Evolutionary conservation across 2,797 vertebrate species (phyloP).

Genomic region (Coracias cyanogaster): DNA sequence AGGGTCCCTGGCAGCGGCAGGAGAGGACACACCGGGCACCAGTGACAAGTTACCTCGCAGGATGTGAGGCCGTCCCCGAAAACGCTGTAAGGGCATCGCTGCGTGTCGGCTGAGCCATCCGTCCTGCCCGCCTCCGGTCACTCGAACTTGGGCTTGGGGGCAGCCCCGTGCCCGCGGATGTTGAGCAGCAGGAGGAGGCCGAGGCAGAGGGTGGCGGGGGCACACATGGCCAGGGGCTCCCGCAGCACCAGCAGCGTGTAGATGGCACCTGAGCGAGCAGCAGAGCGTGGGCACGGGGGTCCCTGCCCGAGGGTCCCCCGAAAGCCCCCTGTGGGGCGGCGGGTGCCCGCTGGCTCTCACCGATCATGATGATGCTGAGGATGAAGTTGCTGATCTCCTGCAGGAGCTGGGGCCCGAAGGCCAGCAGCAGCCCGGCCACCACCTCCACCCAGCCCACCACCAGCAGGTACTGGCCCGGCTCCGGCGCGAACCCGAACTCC

Average conservation of each 20-base stretch:
- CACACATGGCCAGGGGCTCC: slow-evolving; percentile 75
- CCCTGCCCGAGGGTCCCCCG: fast-evolving
- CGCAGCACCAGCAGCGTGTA: slow-evolving; percentile 79
- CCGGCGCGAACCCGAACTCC: slow-evolving; percentile 68
- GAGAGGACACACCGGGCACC: background rate
- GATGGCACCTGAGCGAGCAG: slow-evolving; percentile 76
- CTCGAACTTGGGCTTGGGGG: slow-evolving; percentile 57
- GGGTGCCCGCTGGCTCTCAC: slow-evolving; percentile 42
- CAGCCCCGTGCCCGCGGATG: slow-evolving; percentile 30
- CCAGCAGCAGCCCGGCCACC: slow-evolving; percentile 77
- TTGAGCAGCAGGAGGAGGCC: slow-evolving; percentile 81
- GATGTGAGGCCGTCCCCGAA: fast-evolving
- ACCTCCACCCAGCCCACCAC: slow-evolving; percentile 80
- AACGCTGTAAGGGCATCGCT: fast-evolving
- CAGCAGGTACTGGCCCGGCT: slow-evolving; percentile 71
- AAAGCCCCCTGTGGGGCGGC: fast-evolving
- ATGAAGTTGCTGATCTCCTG: slow-evolving; percentile 82
- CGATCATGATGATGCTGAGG: slow-evolving; percentile 82
- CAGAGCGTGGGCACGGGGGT: background rate
- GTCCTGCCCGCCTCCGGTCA: background rate
- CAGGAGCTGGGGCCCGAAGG: slow-evolving; percentile 75
- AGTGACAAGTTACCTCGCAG: background rate
- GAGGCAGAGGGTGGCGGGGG: slow-evolving; percentile 75
- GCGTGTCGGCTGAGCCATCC: fast-evolving
- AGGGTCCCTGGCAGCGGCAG: background rate